Percentiles rank a stretch among this genome's conserved stretches.
phyloP scores from a whole-genome alignment of 2,797 vertebrate genomes.

The Hippopotamyrus pictus region DNA sequence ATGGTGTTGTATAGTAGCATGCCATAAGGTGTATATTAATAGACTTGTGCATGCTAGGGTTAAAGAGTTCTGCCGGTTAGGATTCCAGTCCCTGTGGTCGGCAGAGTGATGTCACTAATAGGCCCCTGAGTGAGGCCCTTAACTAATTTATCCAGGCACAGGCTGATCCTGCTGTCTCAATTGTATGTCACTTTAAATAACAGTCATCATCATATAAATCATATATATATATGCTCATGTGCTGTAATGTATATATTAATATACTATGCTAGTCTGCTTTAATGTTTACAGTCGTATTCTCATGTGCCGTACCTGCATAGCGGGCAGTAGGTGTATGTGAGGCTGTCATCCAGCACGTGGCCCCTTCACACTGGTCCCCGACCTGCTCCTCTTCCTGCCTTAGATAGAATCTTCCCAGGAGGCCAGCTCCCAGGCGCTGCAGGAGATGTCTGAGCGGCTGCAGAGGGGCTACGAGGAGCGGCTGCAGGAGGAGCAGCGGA shows the following conservation, averaged over 20 bases:
- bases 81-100: neutral
- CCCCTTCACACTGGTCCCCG: neutral
- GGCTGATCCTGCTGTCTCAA: neutral
- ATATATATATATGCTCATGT: neutral
- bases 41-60: neutral
- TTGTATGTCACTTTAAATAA: neutral
- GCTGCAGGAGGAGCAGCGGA: conserved; percentile 71
- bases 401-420: conserved; percentile 81
- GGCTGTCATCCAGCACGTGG: neutral
- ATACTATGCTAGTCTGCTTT: neutral
- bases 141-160: neutral
- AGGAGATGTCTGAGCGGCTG: conserved; percentile 77
- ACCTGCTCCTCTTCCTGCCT: neutral
- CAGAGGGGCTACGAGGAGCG: conserved; percentile 77
- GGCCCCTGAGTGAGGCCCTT: neutral
- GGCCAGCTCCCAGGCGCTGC: conserved; percentile 71
- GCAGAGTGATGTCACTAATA: neutral
- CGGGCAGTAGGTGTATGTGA: neutral
- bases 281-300: neutral
- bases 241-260: neutral
- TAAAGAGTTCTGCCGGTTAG: neutral
- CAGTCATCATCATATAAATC: neutral
- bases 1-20: neutral
- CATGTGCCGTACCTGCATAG: neutral
- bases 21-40: neutral